Percentiles rank a stretch among this genome's conserved stretches.
Conservation (phyloP, 2,888 invertebrate species). For the Agriopis marginaria region DNA sequence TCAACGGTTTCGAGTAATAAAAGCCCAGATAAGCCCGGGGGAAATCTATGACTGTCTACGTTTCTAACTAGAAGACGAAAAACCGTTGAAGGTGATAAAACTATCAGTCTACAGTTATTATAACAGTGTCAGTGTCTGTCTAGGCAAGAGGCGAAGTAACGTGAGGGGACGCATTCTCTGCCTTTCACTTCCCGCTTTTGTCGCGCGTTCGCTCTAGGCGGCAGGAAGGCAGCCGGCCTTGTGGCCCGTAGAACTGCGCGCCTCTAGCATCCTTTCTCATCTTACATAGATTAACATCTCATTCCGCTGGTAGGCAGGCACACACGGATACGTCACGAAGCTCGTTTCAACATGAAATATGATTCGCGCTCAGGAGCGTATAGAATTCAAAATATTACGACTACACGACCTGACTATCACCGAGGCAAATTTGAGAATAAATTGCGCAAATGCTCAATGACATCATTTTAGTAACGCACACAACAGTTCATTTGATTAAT, state of each 20-base stretch:
- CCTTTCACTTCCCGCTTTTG: slow-evolving; percentile 87
- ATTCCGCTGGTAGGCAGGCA: slow-evolving; percentile 15
- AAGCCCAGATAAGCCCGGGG: slow-evolving; percentile 42
- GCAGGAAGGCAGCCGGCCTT: slow-evolving; percentile 83
- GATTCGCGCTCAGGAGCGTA: neutral
- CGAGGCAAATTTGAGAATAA: neutral
- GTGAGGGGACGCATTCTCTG: slow-evolving; percentile 83
- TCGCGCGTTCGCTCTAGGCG: slow-evolving; percentile 77
- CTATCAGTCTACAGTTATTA: slow-evolving; percentile 40
- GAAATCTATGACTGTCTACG: slow-evolving; percentile 44
- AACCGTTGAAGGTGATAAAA: slow-evolving; percentile 36
- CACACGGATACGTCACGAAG: slow-evolving; percentile 15
- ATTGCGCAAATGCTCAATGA: slow-evolving; percentile 3
- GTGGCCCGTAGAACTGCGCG: slow-evolving; percentile 72
- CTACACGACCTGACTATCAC: neutral
- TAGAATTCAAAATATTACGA: too few species aligned
- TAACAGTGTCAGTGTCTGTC: slow-evolving; percentile 51
- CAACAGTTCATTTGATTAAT: slow-evolving; percentile 26
- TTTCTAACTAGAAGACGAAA: slow-evolving; percentile 35
- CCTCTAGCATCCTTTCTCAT: slow-evolving; percentile 79
- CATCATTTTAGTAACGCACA: slow-evolving; percentile 15
- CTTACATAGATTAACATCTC: slow-evolving; percentile 58
- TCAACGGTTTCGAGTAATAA: slow-evolving; percentile 43
- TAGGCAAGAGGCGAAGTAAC: slow-evolving; percentile 65
- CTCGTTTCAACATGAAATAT: slow-evolving; percentile 6